phyloP scores from a whole-genome alignment of 2,113 vertebrate species.

The Paedocypris sp. region DNA sequence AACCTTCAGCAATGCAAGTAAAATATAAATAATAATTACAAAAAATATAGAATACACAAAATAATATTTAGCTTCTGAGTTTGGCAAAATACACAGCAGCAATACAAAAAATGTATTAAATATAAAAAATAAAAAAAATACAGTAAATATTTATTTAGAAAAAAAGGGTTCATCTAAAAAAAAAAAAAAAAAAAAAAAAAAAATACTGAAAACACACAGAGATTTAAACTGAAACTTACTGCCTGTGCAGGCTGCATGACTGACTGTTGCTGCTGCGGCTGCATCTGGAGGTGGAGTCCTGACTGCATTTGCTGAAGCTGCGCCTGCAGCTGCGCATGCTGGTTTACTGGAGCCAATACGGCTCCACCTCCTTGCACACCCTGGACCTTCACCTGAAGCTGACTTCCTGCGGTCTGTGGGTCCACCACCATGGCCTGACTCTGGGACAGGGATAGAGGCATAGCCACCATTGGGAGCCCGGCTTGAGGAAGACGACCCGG shows the following conservation, averaged over 20 bases:
- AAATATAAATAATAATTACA: too few species aligned
- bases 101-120: too few species aligned
- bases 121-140: too few species aligned
- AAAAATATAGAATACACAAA: too few species aligned
- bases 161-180: too few species aligned
- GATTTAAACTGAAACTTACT: too few species aligned
- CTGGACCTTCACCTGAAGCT: conserved; percentile 70
- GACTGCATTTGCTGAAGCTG: conserved; percentile 71
- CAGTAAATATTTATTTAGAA: too few species aligned
- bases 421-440: conserved; percentile 64
- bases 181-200: too few species aligned
- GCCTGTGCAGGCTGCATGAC: conserved; percentile 56
- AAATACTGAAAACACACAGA: too few species aligned
- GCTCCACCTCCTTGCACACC: conserved; percentile 50
- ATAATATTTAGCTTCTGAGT: too few species aligned
- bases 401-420: conserved; percentile 48
- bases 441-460: conserved; percentile 69
- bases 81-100: too few species aligned
- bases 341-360: conserved; percentile 54
- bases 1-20: too few species aligned
- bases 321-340: conserved; percentile 64
- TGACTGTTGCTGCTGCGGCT: conserved; percentile 51
- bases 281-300: conserved; percentile 66
- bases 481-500: conserved; percentile 63
- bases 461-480: conserved; percentile 57